A percentile compares a stretch with the other conserved stretches of the same genome.
These are phyloP conservation scores for Drosophila varians DNA, from an alignment of 1,140 invertebrate genomes.

Conservation along the genomic window DNA sequence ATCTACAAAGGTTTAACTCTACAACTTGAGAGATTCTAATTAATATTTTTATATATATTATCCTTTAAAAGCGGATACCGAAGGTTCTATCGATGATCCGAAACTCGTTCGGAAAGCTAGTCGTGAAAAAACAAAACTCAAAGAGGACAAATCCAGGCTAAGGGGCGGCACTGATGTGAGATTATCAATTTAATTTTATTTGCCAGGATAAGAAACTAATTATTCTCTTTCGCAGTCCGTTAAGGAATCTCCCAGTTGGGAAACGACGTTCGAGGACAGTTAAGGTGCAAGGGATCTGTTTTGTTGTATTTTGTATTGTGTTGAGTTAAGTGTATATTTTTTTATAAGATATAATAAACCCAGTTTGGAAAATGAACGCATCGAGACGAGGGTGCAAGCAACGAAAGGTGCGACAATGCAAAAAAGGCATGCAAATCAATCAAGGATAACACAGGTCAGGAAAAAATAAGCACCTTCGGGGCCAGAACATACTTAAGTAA, in stretches of 20 bases:
- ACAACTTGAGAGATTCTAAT: too few relatives aligned
- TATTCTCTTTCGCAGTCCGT: not conserved
- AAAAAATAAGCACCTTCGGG: not conserved
- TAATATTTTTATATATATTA: too few relatives aligned
- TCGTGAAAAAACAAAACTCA: not conserved
- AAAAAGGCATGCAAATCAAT: slow-evolving; percentile 33
- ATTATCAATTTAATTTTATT: not conserved
- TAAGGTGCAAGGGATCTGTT: slow-evolving; percentile 12
- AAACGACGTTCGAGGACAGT: slow-evolving; percentile 49
- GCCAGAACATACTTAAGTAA: not conserved
- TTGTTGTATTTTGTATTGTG: not conserved
- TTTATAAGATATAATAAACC: slow-evolving; percentile 1
- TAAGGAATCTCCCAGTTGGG: slow-evolving; percentile 42
- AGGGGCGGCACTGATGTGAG: slow-evolving; percentile 14
- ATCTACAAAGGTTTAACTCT: too few relatives aligned
- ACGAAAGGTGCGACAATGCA: slow-evolving; percentile 37
- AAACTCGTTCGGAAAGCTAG: not conserved
- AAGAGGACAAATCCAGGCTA: not conserved
- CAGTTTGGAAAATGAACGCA: not conserved
- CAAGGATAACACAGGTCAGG: slow-evolving; percentile 3
- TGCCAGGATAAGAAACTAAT: not conserved
- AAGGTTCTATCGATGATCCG: slow-evolving; percentile 5
- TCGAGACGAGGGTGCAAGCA: slow-evolving; percentile 10
- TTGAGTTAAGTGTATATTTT: slow-evolving; percentile 33
- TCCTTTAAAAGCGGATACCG: not conserved